Base-by-base conservation (phyloP, 1,140 invertebrate species). In the Psix sp. region DNA sequence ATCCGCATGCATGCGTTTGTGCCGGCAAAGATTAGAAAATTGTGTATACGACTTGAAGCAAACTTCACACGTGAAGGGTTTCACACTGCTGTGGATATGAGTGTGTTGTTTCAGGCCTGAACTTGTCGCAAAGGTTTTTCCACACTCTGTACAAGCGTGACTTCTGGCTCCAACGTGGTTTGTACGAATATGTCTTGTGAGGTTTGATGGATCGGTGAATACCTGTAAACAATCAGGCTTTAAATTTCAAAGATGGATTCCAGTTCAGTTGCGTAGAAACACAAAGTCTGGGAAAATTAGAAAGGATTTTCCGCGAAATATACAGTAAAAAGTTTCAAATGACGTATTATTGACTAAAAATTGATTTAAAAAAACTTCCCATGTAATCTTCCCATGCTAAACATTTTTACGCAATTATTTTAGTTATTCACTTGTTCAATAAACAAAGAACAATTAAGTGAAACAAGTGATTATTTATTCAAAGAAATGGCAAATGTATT, bases 81-180 rank as follows among this genome's bases (percentile, higher is more conserved):
- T 99, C 38, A 98, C 93, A 78, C 94, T 97, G 77, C 95, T 98
- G 89, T 99, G 98, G 67, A 99, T 99, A 88, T 99, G 98, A 16
- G 96, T 97, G 88, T 99, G 98, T 85, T 99, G 98, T 86, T 99
- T 99, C 21, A 99, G 89, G 5, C 98, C 98, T 36, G 96, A 98
- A 42, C 94, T 96, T 15, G 97, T 98, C 6, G 94, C 96, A 86
- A 99, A 99, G 36, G 97, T 98, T 89, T 99, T 99, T 51, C 97
- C 98, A 87, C 98, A 99, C 88, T 99, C 96, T 40, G 93, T 92
- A 85, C 98, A 99, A 49, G 96, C 96, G 91, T 99, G 97, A 78
- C 94, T 94, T 77, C 96, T 90, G 3, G 96, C 95, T 10, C 96
- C 96, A 13, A 94, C 93, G 92, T 98, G 96, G 83, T 96, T 93